phyloP scores from a whole-genome alignment of 2,797 vertebrate genomes.

The Choloepus didactylus region DNA sequence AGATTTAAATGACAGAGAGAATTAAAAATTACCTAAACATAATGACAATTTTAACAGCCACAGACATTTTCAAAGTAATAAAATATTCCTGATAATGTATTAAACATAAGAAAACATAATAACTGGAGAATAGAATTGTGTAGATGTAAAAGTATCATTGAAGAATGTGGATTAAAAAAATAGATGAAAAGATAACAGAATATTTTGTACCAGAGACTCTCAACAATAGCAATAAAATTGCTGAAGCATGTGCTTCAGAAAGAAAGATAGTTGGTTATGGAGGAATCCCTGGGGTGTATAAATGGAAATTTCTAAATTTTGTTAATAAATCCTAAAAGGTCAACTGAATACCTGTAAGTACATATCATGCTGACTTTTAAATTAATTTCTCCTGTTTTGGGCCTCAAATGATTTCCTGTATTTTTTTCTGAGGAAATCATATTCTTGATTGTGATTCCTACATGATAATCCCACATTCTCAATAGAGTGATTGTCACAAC shows the following conservation, averaged over 20 bases:
- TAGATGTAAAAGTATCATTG: not conserved
- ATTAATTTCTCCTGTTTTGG: not conserved
- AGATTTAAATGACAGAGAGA: not conserved
- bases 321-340: not conserved
- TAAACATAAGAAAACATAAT: not conserved
- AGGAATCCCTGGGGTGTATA: not conserved
- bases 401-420: not conserved
- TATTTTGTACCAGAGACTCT: not conserved
- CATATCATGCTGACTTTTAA: not conserved
- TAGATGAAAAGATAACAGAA: not conserved
- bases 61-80: not conserved
- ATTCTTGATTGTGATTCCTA: not conserved
- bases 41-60: not conserved
- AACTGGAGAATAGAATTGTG: not conserved
- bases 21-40: not conserved
- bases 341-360: not conserved
- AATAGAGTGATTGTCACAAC: not conserved
- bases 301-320: not conserved
- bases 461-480: not conserved
- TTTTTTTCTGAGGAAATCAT: not conserved
- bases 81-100: not conserved
- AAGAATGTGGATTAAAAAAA: not conserved
- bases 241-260: not conserved
- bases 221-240: not conserved
- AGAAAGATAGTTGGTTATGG: not conserved